phyloP scores from a whole-genome alignment of 2,797 vertebrate species.

The Odontamblyopus lacepedii region DNA sequence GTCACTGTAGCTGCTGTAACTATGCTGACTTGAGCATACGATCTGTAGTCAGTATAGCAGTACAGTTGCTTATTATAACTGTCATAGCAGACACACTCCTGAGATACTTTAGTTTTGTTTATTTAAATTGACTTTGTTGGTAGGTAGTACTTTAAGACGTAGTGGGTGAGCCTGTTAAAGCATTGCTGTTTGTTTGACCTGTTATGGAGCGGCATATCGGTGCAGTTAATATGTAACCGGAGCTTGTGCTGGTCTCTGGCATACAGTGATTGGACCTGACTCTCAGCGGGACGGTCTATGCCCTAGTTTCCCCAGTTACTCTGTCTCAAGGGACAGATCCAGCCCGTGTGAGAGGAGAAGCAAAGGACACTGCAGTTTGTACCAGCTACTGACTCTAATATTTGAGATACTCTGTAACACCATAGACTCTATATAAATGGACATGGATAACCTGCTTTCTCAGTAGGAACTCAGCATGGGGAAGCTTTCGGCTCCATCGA shows the following conservation, averaged over 20 bases:
- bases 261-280: conserved; percentile 28
- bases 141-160: not conserved
- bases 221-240: conserved; percentile 28
- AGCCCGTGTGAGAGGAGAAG: conserved; percentile 62
- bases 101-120: not conserved
- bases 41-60: not conserved
- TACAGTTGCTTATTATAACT: not conserved
- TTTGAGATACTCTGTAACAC: too few relatives aligned
- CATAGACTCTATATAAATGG: too few relatives aligned
- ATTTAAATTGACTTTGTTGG: not conserved
- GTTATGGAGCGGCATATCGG: conserved; percentile 5
- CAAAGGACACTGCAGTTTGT: conserved; percentile 45
- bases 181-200: not conserved
- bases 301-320: conserved; percentile 64
- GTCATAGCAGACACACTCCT: not conserved
- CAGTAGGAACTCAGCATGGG: too few relatives aligned
- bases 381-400: too few relatives aligned
- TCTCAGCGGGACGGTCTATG: conserved; percentile 53
- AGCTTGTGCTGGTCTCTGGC: conserved; percentile 34
- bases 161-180: too few relatives aligned
- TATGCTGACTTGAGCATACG: not conserved
- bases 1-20: not conserved
- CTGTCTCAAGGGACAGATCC: conserved; percentile 58
- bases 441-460: too few relatives aligned
- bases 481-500: too few relatives aligned